Evolutionary conservation across 2,113 vertebrate species (phyloP), one percentile per base, ranked within the genome.

Genomic region (Chlorodrepanis virens): DNA sequence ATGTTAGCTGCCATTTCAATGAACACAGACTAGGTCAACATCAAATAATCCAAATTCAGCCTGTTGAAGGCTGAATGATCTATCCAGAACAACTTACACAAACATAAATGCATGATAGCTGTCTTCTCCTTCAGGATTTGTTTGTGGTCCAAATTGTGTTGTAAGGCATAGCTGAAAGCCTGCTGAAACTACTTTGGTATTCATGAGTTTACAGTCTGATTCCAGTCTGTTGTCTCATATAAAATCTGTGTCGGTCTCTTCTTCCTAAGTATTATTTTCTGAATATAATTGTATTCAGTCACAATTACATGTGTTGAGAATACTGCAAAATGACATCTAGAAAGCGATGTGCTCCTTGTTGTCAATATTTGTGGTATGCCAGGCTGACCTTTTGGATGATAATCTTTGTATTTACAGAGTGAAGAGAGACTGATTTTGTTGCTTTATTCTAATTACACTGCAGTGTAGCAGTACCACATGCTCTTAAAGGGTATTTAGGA

Each of bases 401-500:
- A 81, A 75, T 75, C 85, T 90, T 44, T 65, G 29, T 81, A 28
- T 91, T 90, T 86, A 60, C 10, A 19, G 53, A 77, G n/a, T 83
- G 83, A 81, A 90, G 22, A 80, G 63, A 74, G 82, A 77, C 83
- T 87, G 79, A 86, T 95, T 93, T 94, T 89, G 80, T 92, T 90
- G 53, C 64, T 94, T 90, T 86, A 69, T 91, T 83, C 65, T 87
- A 86, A 94, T 96, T 91, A 91, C 22, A 42, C 70, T 40, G 44
- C 60, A 71, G n/a, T 54, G 56, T 82, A 74, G 40, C 69, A 67
- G 42, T 57, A 40, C 53, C 8, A 5, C 49, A 31, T 0, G 4
- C 44, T 77, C 91, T 67, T 37, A 37, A 85, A 86, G 27, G 40
- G 61, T 82, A 35, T 92, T 94, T 85, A 78, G 85, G 78, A 95